phyloP scores from a whole-genome alignment of 1,140 invertebrate species.

The Tyrophagus putrescentiae region DNA sequence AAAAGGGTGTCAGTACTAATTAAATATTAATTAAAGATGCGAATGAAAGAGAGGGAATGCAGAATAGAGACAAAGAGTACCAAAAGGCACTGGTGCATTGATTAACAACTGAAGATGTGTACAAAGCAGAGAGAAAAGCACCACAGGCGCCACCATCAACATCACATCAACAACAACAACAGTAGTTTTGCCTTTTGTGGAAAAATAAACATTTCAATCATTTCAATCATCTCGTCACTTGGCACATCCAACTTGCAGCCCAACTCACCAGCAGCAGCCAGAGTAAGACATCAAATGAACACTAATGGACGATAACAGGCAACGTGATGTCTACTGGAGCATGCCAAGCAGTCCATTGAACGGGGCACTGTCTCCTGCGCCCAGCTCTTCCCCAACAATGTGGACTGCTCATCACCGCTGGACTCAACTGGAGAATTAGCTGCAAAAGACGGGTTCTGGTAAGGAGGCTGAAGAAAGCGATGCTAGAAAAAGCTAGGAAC shows the following conservation, averaged over 20 bases:
- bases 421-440: too few species aligned
- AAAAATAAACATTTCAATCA: constrained; percentile 7
- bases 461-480: too few species aligned
- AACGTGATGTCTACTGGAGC: neutral
- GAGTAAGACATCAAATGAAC: constrained; percentile 10
- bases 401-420: too few species aligned
- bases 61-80: neutral
- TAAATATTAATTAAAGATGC: constrained; percentile 11
- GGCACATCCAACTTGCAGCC: too few species aligned
- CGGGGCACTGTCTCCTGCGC: neutral
- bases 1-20: neutral
- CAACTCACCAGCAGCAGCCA: too few species aligned
- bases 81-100: too few species aligned
- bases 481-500: too few species aligned
- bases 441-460: too few species aligned
- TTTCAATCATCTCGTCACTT: too few species aligned
- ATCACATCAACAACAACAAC: neutral
- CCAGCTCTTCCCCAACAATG: too few species aligned
- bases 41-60: neutral
- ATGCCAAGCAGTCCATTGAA: neutral
- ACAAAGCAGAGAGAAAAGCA: too few species aligned
- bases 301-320: constrained; percentile 6
- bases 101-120: too few species aligned
- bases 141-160: neutral
- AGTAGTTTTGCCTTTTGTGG: neutral